Evolutionary conservation across 2,888 invertebrate species (phyloP), one percentile per base, ranked within the genome.

Genomic region (Orgyia antiqua): DNA sequence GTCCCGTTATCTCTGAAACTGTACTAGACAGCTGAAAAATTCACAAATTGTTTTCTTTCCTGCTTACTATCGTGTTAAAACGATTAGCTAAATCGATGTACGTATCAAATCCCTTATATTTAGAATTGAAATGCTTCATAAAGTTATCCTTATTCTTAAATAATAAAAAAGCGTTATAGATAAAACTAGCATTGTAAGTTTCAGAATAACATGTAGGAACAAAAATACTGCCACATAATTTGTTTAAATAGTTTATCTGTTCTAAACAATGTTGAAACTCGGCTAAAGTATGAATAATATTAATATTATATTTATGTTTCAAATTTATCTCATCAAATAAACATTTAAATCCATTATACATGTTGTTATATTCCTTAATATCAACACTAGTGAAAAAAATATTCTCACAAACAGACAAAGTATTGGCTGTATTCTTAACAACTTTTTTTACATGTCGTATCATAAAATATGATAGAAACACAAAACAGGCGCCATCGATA

Each of bases 261-360:
- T 66, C 58, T 20, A 67, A 34, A 21, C 65, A 62, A 41, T 67
- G 65, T 30, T 58, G 53, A 11, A 65, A 66, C 31, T 65, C 66
- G 0, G 60, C 46, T n/a, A 66, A 35, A 17, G 29, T 37, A 15
- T 67, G 68, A 24, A 67, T 38, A 9, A 33, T 4, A 12, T n/a
- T 13, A 6, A n/a, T 10, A 12, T 42, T 21, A 17, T 24, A 40
- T 2, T 28, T 29, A 8, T 9, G 4, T 0, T 5, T 25, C 2
- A 34, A 18, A 27, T 39, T 10, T 24, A 36, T 26, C 15, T 25
- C 12, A 1, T 34, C 7, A 24, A 49, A 50, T 13, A 49, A 27
- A 24, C 36, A 52, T 7, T 36, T 11, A 13, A 50, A 37, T 9
- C 24, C 25, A 5, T 42, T 15, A n/a, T 31, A 32, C 26, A 52